These are phyloP conservation scores for Poeciliopsis infans DNA, from an alignment of 2,797 vertebrate genomes.

Conservation along the genomic window DNA sequence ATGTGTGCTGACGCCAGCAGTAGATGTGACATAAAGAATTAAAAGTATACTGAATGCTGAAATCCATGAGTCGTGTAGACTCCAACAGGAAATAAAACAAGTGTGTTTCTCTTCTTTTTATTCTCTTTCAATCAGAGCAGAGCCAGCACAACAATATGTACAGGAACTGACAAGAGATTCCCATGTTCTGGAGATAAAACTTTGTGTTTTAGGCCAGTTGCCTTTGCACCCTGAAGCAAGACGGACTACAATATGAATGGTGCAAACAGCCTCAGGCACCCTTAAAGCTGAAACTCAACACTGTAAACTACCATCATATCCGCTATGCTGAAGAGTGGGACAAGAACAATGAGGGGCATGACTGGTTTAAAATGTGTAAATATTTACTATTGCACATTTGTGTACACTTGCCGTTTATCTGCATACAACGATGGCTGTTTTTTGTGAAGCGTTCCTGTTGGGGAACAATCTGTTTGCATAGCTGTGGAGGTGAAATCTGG, in stretches of 20 bases:
- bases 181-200: constrained; percentile 11
- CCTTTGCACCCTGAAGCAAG: constrained; percentile 10
- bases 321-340: not conserved
- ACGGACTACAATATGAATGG: constrained; percentile 11
- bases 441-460: constrained; percentile 27
- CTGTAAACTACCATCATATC: constrained; percentile 16
- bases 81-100: not conserved
- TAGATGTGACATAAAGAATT: not conserved
- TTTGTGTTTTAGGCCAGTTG: not conserved
- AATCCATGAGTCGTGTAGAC: not conserved
- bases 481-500: constrained; percentile 57
- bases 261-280: constrained; percentile 33
- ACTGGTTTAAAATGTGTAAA: not conserved
- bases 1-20: not conserved
- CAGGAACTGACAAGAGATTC: constrained; percentile 9
- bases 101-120: not conserved
- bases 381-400: not conserved
- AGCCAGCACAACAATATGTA: not conserved
- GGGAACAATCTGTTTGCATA: constrained; percentile 48
- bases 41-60: not conserved
- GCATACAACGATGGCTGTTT: constrained; percentile 1
- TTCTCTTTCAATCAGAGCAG: not conserved
- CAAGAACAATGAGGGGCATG: constrained; percentile 10
- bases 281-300: constrained; percentile 31
- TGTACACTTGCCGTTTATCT: not conserved